phyloP scores from a whole-genome alignment of 92 coral and sea anemone species.

The Palythoa grandiflora region DNA sequence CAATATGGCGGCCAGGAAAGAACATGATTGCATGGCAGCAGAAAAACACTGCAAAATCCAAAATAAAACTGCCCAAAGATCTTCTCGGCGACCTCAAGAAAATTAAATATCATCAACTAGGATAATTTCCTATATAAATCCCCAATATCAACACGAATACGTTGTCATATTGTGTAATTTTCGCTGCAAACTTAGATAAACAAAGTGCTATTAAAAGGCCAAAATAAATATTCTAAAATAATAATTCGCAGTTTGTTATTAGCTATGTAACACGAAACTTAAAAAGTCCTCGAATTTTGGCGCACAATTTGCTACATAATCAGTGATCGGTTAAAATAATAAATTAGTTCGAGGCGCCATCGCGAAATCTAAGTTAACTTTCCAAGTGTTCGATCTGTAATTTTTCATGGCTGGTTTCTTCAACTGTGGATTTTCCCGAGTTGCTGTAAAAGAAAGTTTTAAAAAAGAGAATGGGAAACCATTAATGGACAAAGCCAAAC shows the following conservation, averaged over 20 bases:
- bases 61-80: constrained; percentile 15
- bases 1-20: constrained; percentile 32
- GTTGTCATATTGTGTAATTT: not conserved
- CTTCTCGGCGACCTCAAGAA: not conserved
- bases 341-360: constrained; percentile 19
- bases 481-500: constrained; percentile 24
- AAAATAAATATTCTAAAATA: not conserved
- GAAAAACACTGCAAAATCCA: not conserved
- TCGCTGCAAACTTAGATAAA: not conserved
- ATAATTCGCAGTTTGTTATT: not conserved
- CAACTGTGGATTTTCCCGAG: constrained; percentile 39
- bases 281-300: constrained; percentile 33
- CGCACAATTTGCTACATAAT: constrained; percentile 14
- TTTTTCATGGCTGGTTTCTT: constrained; percentile 15
- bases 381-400: not conserved
- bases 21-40: not conserved
- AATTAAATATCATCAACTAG: not conserved
- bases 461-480: constrained; percentile 11
- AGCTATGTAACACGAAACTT: constrained; percentile 15
- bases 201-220: not conserved
- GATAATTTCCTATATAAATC: not conserved
- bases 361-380: not conserved
- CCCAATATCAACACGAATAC: not conserved
- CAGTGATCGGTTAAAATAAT: not conserved
- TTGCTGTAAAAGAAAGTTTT: constrained; percentile 33